Evolutionary conservation across 1,140 invertebrate species (phyloP).

Genomic region (Batillaria attramentaria): DNA sequence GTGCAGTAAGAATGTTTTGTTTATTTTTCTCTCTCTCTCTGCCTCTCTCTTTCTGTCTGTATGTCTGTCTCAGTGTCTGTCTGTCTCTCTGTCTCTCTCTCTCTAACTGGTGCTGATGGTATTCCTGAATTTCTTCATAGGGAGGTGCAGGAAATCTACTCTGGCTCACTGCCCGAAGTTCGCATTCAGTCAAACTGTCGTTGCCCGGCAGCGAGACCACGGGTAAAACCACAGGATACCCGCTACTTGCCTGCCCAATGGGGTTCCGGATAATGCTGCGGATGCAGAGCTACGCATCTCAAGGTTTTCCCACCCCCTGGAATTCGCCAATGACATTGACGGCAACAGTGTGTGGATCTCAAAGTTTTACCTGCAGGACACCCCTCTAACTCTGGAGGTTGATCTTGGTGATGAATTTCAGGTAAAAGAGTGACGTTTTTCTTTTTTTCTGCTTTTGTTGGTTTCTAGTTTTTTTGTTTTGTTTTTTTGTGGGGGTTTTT

Average conservation of each 20-base stretch:
- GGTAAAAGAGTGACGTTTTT: constrained; percentile 52
- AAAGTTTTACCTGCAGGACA: constrained; percentile 55
- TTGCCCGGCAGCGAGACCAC: constrained; percentile 62
- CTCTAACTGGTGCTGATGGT: too few species aligned
- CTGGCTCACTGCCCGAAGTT: constrained; percentile 59
- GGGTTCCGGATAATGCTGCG: constrained; percentile 55
- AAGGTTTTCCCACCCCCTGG: constrained; percentile 58
- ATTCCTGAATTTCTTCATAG: constrained; percentile 49
- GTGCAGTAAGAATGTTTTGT: background rate
- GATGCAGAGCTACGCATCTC: constrained; percentile 57
- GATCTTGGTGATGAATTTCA: constrained; percentile 68
- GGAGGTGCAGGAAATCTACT: constrained; percentile 62
- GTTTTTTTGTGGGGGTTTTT: too few species aligned
- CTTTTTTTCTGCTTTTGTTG: too few species aligned
- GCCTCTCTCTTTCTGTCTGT: too few species aligned
- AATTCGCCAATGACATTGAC: constrained; percentile 67
- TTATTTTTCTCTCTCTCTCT: background rate
- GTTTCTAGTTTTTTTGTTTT: too few species aligned
- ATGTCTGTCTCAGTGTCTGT: too few species aligned
- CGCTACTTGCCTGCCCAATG: constrained; percentile 67
- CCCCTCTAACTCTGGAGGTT: constrained; percentile 53
- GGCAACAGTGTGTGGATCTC: constrained; percentile 68
- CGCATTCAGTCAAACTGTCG: constrained; percentile 63
- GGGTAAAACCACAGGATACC: constrained; percentile 57
- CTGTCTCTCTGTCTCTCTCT: too few species aligned